phyloP scores from a whole-genome alignment of 1,140 invertebrate genomes.

The Ips typographus region DNA sequence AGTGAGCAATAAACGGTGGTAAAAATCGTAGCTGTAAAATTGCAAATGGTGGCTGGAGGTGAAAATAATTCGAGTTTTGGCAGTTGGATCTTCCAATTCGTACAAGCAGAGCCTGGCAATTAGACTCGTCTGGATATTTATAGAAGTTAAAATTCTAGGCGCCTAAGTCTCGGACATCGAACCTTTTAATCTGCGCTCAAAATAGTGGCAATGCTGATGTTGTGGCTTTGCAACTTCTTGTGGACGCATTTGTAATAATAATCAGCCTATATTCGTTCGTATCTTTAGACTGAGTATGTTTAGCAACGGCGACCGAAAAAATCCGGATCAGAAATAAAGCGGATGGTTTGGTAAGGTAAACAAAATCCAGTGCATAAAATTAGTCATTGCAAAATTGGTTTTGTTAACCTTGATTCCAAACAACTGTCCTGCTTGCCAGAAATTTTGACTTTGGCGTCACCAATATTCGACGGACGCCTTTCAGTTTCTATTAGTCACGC shows the following conservation, averaged over 20 bases:
- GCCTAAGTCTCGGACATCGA: constrained; percentile 50
- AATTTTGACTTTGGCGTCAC: constrained; percentile 10
- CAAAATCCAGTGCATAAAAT: constrained; percentile 6
- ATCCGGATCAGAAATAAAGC: not conserved
- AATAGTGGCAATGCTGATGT: constrained; percentile 43
- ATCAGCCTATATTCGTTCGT: no score
- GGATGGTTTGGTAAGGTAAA: not conserved
- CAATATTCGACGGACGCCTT: constrained; percentile 1
- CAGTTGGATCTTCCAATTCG: constrained; percentile 47
- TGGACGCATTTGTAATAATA: not conserved
- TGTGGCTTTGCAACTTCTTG: constrained; percentile 32
- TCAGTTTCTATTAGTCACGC: constrained; percentile 12
- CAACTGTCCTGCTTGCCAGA: constrained; percentile 8
- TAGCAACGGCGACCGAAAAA: no score
- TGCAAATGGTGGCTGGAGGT: constrained; percentile 34
- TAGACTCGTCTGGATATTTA: constrained; percentile 50
- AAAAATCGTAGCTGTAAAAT: not conserved
- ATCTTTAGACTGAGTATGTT: no score
- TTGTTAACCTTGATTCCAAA: constrained; percentile 6
- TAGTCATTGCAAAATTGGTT: constrained; percentile 15
- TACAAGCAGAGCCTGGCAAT: constrained; percentile 46
- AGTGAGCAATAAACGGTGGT: no score
- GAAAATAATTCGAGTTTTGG: constrained; percentile 46
- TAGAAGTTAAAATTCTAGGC: constrained; percentile 52
- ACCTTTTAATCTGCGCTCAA: constrained; percentile 47